phyloP scores from a whole-genome alignment of 2,888 invertebrate species.

The Drosophila demipolita region DNA sequence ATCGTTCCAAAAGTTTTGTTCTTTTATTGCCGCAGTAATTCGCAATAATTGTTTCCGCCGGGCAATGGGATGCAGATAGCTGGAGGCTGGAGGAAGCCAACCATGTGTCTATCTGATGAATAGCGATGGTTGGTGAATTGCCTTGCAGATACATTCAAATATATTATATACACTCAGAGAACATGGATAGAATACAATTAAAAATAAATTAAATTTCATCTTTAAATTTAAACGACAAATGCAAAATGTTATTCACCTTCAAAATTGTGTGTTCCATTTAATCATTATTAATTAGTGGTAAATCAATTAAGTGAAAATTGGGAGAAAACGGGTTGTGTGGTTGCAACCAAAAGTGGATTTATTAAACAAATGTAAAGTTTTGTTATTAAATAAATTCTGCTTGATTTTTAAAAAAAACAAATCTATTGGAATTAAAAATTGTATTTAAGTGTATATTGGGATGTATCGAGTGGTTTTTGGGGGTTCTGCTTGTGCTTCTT shows the following conservation, averaged over 20 bases:
- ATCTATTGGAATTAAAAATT: too few relatives aligned
- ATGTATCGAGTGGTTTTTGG: conserved; percentile 41
- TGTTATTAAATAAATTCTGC: neutral
- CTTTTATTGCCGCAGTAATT: conserved; percentile 63
- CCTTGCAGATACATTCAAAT: neutral
- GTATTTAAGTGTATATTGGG: neutral
- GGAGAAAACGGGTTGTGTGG: neutral
- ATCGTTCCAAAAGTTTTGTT: conserved; percentile 45
- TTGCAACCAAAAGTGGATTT: neutral
- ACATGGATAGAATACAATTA: neutral
- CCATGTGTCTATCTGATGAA: conserved; percentile 40
- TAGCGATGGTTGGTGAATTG: conserved; percentile 5
- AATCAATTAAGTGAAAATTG: neutral
- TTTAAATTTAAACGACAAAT: neutral
- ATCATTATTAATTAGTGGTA: neutral
- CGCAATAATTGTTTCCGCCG: conserved; percentile 72
- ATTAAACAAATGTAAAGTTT: neutral
- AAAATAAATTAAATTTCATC: neutral
- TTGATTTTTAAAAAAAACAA: neutral
- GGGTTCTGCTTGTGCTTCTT: conserved; percentile 6
- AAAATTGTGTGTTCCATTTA: too few relatives aligned
- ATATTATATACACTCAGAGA: neutral
- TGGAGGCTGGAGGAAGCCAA: conserved; percentile 22
- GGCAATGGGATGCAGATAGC: conserved; percentile 15
- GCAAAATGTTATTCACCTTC: neutral